A percentile compares a stretch with the other conserved stretches of the same genome.
Evolutionary conservation across 1,140 invertebrate genomes (phyloP).

Genomic region (Drosophila pallidifrons): DNA sequence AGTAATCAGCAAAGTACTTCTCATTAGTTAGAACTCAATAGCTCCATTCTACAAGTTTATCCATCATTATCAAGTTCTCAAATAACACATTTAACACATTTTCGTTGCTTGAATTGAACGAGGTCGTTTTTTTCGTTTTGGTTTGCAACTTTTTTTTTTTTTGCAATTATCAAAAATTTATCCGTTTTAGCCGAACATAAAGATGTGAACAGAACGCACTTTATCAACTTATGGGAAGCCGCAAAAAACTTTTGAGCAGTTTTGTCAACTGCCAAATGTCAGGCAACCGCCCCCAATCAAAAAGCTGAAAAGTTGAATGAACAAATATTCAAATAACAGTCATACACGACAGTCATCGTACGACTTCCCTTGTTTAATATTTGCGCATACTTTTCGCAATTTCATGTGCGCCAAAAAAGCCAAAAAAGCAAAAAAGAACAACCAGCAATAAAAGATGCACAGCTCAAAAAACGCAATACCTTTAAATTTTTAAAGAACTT

Average conservation of each 20-base stretch:
- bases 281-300: constrained; percentile 27
- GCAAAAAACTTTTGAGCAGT: constrained; percentile 25
- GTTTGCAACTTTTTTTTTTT: constrained; percentile 1
- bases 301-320: constrained; percentile 36
- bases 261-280: constrained; percentile 41
- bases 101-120: too few relatives aligned
- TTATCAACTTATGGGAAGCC: constrained; percentile 18
- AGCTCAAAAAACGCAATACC: constrained; percentile 45
- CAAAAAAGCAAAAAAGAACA: constrained; percentile 9
- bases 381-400: constrained; percentile 33
- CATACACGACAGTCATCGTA: constrained; percentile 25
- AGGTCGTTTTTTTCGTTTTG: not conserved
- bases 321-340: constrained; percentile 35
- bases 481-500: constrained; percentile 71
- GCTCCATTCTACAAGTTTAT: not conserved
- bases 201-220: not conserved
- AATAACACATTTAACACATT: too few relatives aligned
- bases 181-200: constrained; percentile 1
- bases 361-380: constrained; percentile 43
- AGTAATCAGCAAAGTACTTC: too few relatives aligned
- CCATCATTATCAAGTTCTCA: too few relatives aligned
- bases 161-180: constrained; percentile 1
- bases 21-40: too few relatives aligned
- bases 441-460: constrained; percentile 24
- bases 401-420: constrained; percentile 14